A percentile compares a stretch with the other conserved stretches of the same genome.
Conservation (phyloP, 2,797 vertebrate species). For the Melanogrammus aeglefinus region DNA sequence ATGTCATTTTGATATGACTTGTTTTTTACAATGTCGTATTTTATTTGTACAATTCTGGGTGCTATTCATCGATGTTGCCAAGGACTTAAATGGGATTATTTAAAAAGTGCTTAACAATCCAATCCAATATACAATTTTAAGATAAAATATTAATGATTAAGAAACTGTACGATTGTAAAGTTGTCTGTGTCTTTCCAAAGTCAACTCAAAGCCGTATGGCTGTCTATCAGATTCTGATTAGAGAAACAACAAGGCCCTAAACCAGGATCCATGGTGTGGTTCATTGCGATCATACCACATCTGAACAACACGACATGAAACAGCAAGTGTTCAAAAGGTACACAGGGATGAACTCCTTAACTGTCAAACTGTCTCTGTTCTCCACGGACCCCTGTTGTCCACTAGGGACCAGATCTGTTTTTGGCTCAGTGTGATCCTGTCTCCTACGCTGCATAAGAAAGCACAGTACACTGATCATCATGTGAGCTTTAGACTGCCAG, state of each 20-base stretch:
- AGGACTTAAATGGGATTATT: not conserved
- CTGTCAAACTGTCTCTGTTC: slow-evolving; percentile 19
- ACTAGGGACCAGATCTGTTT: slow-evolving; percentile 54
- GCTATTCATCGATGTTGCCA: not conserved
- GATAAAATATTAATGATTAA: not conserved
- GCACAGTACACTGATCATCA: slow-evolving; percentile 62
- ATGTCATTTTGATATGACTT: not conserved
- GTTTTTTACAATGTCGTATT: not conserved
- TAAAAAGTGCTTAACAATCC: not conserved
- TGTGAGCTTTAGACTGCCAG: slow-evolving; percentile 50
- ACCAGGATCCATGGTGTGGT: not conserved
- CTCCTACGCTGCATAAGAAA: slow-evolving; percentile 52
- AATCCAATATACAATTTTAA: not conserved
- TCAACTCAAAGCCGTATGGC: not conserved
- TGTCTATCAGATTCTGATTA: not conserved
- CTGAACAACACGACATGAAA: slow-evolving; percentile 39
- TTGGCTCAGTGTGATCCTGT: slow-evolving; percentile 61
- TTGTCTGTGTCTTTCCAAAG: not conserved
- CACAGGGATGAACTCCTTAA: slow-evolving; percentile 54
- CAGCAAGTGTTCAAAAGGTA: slow-evolving; percentile 44
- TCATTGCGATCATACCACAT: not conserved
- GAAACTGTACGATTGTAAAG: not conserved
- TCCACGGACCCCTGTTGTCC: slow-evolving; percentile 56
- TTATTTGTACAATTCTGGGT: not conserved
- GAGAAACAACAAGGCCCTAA: not conserved